phyloP scores from a whole-genome alignment of 2,888 invertebrate species.

The Caenorhabditis sp. region DNA sequence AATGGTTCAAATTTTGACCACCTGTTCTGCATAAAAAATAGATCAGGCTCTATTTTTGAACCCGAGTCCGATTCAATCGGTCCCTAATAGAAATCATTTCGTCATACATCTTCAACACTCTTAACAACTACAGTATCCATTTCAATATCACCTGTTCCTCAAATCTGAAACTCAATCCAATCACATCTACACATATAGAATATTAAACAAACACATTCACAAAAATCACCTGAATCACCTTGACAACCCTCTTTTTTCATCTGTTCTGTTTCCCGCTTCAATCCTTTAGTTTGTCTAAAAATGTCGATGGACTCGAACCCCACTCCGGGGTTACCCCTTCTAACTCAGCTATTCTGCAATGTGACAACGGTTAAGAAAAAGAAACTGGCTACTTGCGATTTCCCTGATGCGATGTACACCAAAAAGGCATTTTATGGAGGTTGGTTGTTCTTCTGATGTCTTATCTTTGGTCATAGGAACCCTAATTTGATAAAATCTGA shows the following conservation, averaged over 20 bases:
- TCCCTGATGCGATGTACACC: constrained; percentile 21
- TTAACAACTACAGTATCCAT: no score
- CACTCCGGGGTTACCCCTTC: constrained; percentile 35
- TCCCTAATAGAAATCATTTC: no score
- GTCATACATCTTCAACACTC: no score
- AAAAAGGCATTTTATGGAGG: constrained; percentile 33
- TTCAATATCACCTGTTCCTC: neutral
- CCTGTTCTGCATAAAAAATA: no score
- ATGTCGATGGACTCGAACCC: constrained; percentile 35
- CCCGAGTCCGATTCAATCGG: no score
- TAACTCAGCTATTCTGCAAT: constrained; percentile 29
- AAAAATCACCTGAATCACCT: constrained; percentile 5
- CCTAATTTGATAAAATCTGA: no score
- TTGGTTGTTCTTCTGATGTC: neutral
- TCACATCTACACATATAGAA: neutral
- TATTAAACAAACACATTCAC: neutral
- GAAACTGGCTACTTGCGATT: constrained; percentile 16
- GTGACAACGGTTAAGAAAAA: constrained; percentile 28
- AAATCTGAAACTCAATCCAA: neutral
- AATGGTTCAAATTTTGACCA: no score
- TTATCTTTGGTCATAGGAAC: no score
- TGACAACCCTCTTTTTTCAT: constrained; percentile 12
- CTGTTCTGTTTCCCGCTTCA: constrained; percentile 7
- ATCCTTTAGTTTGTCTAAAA: neutral
- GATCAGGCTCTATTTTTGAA: no score